Evolutionary conservation across 2,888 invertebrate genomes (phyloP).

Genomic region (Tetheella fluctuosa): DNA sequence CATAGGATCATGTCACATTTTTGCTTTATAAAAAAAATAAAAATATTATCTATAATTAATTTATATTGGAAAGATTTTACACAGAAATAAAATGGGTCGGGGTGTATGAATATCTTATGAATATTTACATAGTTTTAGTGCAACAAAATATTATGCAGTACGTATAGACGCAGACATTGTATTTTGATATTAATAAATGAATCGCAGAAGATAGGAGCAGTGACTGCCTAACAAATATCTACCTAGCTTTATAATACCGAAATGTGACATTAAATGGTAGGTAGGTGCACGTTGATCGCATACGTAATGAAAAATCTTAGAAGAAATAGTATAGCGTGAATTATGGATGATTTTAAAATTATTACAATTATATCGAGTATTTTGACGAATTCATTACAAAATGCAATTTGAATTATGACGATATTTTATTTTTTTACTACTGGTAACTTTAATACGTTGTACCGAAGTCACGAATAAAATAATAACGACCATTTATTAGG

Average conservation of each 20-base stretch:
- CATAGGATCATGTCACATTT: not conserved
- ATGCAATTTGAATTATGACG: not conserved
- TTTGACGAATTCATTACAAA: not conserved
- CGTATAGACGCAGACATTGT: not conserved
- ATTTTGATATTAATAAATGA: not conserved
- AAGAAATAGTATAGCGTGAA: not conserved
- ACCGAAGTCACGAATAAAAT: no score
- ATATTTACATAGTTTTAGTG: slow-evolving; percentile 44
- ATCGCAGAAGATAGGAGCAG: no score
- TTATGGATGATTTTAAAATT: not conserved
- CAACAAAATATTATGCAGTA: slow-evolving; percentile 6
- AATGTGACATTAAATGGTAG: no score
- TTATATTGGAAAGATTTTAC: not conserved
- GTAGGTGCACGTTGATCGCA: no score
- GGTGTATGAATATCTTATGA: slow-evolving; percentile 33
- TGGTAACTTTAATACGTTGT: not conserved
- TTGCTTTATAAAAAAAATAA: not conserved
- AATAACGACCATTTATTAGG: no score
- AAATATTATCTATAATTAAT: not conserved
- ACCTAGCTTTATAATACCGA: no score
- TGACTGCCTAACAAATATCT: no score
- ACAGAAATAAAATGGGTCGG: not conserved
- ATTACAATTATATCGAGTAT: slow-evolving; percentile 14
- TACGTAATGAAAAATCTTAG: no score
- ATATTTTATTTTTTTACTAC: not conserved